Percentiles rank a stretch among this genome's conserved stretches.
Conservation (phyloP, 2,888 invertebrate species). For the Ditula angustiorana region DNA sequence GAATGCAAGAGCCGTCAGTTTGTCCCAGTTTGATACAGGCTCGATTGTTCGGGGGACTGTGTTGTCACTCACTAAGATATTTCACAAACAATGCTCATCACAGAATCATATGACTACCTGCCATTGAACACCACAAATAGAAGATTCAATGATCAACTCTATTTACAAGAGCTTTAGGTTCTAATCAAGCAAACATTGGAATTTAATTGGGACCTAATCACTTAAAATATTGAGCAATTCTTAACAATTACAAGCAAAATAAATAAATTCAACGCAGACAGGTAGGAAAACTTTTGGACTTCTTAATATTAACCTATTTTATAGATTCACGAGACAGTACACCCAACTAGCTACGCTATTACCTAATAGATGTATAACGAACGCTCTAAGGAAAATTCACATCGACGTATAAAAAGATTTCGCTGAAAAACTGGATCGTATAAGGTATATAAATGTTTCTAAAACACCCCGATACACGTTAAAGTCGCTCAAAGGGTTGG, state of each 20-base stretch:
- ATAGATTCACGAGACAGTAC: constrained; percentile 51
- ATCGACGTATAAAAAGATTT: constrained; percentile 75
- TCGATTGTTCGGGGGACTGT: constrained; percentile 49
- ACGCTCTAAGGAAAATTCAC: constrained; percentile 75
- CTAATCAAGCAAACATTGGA: constrained; percentile 2
- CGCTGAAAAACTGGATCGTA: constrained; percentile 75
- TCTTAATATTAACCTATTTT: constrained; percentile 52
- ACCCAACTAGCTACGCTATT: constrained; percentile 63
- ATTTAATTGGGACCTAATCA: constrained; percentile 39
- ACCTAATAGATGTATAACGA: constrained; percentile 56
- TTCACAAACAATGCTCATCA: constrained; percentile 41
- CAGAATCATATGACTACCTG: constrained; percentile 30
- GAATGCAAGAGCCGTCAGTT: constrained; percentile 30
- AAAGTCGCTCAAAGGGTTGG: constrained; percentile 76
- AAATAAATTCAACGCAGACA: constrained; percentile 40
- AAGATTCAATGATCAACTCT: not conserved
- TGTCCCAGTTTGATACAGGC: constrained; percentile 53
- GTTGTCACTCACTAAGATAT: constrained; percentile 42
- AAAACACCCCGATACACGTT: constrained; percentile 74
- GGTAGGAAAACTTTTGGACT: constrained; percentile 46
- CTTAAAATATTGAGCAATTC: constrained; percentile 74
- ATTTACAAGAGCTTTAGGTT: not conserved
- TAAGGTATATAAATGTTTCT: constrained; percentile 77
- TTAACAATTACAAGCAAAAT: constrained; percentile 56
- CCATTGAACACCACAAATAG: constrained; percentile 6